Conservation (phyloP, 2,113 vertebrate genomes). For the Charadrius vociferus region DNA sequence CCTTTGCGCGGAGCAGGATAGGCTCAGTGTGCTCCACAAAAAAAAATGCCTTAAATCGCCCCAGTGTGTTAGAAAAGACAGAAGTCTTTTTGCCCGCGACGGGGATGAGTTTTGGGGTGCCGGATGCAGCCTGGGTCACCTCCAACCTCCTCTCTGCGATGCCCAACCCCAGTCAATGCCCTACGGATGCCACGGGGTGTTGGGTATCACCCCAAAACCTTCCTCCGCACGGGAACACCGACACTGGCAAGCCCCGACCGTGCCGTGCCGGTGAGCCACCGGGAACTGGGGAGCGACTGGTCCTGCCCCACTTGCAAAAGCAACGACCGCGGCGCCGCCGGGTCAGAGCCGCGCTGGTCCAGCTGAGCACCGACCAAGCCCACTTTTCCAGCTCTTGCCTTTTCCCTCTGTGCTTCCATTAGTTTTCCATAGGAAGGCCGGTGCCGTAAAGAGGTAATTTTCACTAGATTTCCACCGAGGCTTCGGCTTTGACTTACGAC, state of each 20-base stretch:
- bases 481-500: background rate
- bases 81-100: rapidly evolving
- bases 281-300: rapidly evolving
- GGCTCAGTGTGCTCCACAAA: background rate
- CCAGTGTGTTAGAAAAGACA: background rate
- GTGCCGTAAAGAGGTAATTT: background rate
- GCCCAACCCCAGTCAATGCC: background rate
- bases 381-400: background rate
- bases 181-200: background rate
- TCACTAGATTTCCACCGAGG: background rate
- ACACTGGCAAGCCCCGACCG: background rate
- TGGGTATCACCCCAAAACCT: background rate
- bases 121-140: background rate
- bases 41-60: background rate
- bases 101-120: background rate
- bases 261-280: rapidly evolving
- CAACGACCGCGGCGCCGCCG: rapidly evolving
- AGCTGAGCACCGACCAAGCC: background rate
- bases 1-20: background rate
- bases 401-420: background rate
- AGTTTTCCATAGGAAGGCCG: background rate
- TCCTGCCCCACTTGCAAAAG: background rate
- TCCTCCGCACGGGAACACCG: background rate
- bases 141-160: background rate
- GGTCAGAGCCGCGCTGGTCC: background rate